phyloP scores from a whole-genome alignment of 2,797 vertebrate species.

The Gymnopithys bicolor region DNA sequence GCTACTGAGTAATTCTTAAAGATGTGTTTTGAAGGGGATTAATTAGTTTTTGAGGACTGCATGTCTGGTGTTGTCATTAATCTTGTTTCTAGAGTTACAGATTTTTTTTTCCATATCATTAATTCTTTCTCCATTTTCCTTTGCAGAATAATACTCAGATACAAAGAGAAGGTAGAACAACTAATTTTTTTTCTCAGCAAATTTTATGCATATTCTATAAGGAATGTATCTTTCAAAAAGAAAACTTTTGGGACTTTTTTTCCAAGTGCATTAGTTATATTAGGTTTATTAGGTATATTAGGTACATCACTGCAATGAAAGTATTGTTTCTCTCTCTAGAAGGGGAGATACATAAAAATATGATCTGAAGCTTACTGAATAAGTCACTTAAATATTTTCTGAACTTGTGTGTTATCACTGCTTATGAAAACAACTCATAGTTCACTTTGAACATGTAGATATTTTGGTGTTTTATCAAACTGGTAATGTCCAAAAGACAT shows the following conservation, averaged over 20 bases:
- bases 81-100: background rate
- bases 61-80: background rate
- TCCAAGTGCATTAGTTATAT: background rate
- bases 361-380: background rate
- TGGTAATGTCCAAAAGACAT: background rate
- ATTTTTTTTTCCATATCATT: background rate
- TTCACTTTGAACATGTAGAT: background rate
- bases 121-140: background rate
- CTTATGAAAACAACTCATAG: background rate
- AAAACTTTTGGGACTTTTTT: background rate
- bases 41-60: background rate
- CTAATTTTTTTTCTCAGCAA: background rate
- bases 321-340: background rate
- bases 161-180: background rate
- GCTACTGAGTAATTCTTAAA: background rate
- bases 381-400: background rate
- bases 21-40: background rate
- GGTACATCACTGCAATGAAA: background rate
- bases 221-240: background rate
- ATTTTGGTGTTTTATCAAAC: background rate
- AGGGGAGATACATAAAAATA: background rate
- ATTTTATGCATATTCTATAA: background rate
- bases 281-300: background rate
- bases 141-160: background rate
- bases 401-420: background rate